Percentiles rank a stretch among this genome's conserved stretches.
Evolutionary conservation across 1,140 invertebrate genomes (phyloP).

Genomic region (Calephelis nemesis): DNA sequence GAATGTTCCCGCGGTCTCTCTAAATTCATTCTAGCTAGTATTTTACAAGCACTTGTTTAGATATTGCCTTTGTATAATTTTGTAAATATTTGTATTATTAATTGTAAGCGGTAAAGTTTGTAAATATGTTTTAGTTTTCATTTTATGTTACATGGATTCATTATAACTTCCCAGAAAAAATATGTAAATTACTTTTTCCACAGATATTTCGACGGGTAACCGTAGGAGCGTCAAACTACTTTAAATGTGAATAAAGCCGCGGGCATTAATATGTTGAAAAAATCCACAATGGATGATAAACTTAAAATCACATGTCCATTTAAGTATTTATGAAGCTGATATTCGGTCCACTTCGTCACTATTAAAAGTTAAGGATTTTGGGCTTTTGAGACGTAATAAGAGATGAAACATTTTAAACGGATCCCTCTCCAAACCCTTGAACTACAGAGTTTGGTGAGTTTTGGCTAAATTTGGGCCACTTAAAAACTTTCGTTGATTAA

Average conservation of each 20-base stretch:
- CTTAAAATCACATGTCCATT: too few species aligned
- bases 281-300: too few species aligned
- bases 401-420: conserved; percentile 27
- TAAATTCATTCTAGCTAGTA: conserved; percentile 4
- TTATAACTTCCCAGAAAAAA: too few species aligned
- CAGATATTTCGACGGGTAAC: too few species aligned
- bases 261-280: too few species aligned
- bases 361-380: conserved; percentile 2
- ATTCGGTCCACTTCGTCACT: not conserved
- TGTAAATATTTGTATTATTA: not conserved
- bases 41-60: not conserved
- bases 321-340: not conserved
- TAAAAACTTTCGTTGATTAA: conserved; percentile 15
- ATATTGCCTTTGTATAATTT: conserved; percentile 4
- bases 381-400: conserved; percentile 15
- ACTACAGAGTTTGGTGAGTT: conserved; percentile 22
- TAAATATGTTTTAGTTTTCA: too few species aligned
- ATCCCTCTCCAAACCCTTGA: conserved; percentile 23
- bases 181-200: too few species aligned
- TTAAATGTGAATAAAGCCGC: too few species aligned
- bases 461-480: conserved; percentile 26
- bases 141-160: too few species aligned
- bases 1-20: conserved; percentile 19
- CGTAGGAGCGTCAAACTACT: too few species aligned
- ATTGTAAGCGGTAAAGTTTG: too few species aligned